phyloP scores from a whole-genome alignment of 2,888 invertebrate species.

The Erpobdella octoculata region DNA sequence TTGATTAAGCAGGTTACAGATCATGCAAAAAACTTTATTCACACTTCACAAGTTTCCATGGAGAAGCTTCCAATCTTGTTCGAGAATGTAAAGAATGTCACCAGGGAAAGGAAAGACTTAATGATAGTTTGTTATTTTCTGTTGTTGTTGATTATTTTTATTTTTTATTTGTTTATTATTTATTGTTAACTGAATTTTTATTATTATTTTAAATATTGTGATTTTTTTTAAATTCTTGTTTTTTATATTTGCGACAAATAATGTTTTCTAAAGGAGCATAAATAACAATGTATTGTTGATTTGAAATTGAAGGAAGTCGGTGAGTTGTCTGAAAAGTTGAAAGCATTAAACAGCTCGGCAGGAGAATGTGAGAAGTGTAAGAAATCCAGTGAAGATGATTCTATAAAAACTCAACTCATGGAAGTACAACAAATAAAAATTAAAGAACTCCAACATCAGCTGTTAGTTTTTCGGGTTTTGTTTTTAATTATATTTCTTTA shows the following conservation, averaged over 20 bases:
- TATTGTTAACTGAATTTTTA: too few relatives aligned
- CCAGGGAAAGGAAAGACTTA: neutral
- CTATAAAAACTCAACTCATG: neutral
- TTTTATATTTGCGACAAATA: too few relatives aligned
- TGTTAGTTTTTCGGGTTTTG: conserved; percentile 5
- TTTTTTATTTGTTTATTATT: too few relatives aligned
- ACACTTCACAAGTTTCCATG: neutral
- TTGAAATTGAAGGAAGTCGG: neutral
- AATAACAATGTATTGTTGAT: too few relatives aligned
- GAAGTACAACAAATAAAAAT: neutral
- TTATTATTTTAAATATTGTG: too few relatives aligned
- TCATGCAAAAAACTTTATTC: neutral
- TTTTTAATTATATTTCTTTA: too few relatives aligned
- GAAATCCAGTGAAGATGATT: conserved; percentile 1
- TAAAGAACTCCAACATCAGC: neutral
- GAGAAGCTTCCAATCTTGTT: neutral
- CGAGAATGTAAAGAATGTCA: neutral
- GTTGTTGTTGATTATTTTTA: neutral
- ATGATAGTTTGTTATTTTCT: too few relatives aligned
- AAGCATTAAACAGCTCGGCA: neutral
- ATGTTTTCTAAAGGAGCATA: neutral
- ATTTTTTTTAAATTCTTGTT: too few relatives aligned
- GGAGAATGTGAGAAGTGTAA: neutral
- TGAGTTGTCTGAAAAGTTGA: neutral
- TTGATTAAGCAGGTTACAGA: neutral